Conservation (phyloP, 2,888 invertebrate species). For the Siphonodentalium dalli region DNA sequence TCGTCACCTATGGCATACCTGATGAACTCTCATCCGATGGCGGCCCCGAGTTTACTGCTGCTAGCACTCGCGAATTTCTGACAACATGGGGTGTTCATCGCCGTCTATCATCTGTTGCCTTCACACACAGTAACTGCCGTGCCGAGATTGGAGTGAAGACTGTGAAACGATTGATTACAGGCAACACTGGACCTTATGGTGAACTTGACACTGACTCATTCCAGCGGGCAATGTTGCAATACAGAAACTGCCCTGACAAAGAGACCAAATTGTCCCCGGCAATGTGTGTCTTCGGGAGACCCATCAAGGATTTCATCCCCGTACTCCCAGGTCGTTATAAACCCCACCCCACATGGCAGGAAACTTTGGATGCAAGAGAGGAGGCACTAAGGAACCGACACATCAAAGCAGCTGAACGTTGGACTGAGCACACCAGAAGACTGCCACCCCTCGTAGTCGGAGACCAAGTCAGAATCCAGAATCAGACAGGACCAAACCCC, state of each 20-base stretch:
- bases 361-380: constrained; percentile 15
- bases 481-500: constrained; percentile 21
- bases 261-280: constrained; percentile 34
- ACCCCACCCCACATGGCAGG: constrained; percentile 25
- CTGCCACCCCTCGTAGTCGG: constrained; percentile 27
- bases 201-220: constrained; percentile 24
- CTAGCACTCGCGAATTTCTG: constrained; percentile 26
- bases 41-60: constrained; percentile 29
- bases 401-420: constrained; percentile 19
- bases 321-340: constrained; percentile 23
- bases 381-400: constrained; percentile 19
- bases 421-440: constrained; percentile 21
- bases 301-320: constrained; percentile 27
- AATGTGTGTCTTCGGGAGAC: constrained; percentile 30
- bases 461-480: constrained; percentile 29
- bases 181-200: constrained; percentile 24
- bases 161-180: constrained; percentile 30
- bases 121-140: constrained; percentile 29
- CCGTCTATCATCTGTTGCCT: constrained; percentile 26
- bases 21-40: constrained; percentile 31
- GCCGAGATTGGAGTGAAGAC: constrained; percentile 32
- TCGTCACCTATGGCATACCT: constrained; percentile 33
- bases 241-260: constrained; percentile 28
- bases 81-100: constrained; percentile 26
- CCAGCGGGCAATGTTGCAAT: constrained; percentile 27